These are phyloP conservation scores for Auanema sp. DNA, from an alignment of 2,888 invertebrate species.

Conservation along the genomic window DNA sequence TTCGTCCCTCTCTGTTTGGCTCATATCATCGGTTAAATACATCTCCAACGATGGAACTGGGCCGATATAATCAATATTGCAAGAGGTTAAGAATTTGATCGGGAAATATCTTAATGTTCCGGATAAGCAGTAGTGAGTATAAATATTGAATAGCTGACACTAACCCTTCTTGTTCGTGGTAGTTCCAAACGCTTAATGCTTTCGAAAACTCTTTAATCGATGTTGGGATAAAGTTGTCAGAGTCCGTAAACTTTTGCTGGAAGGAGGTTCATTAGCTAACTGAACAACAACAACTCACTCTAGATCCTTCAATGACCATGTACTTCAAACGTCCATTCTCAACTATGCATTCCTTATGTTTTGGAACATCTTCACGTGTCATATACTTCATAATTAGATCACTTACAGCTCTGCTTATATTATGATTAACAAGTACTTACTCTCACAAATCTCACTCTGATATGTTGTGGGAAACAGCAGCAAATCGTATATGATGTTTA, in stretches of 20 bases:
- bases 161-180: not conserved
- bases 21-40: not conserved
- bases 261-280: not conserved
- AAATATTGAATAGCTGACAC: not conserved
- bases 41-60: constrained; percentile 3
- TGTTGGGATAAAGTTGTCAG: constrained; percentile 9
- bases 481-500: constrained; percentile 8
- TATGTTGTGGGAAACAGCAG: constrained; percentile 12
- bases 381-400: not conserved
- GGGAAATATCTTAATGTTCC: constrained; percentile 8
- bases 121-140: not conserved
- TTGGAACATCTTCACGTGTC: constrained; percentile 1
- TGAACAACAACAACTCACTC: not conserved
- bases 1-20: not conserved
- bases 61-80: constrained; percentile 6
- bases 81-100: not conserved
- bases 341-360: not conserved
- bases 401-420: not conserved
- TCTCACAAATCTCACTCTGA: constrained; percentile 10
- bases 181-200: not conserved
- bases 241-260: constrained; percentile 10
- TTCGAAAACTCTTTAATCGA: not conserved
- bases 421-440: constrained; percentile 3
- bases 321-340: not conserved
- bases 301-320: not conserved